Percentiles rank a stretch among this genome's conserved stretches.
phyloP scores from a whole-genome alignment of 2,113 vertebrate species.

The Amphiprion ocellaris region DNA sequence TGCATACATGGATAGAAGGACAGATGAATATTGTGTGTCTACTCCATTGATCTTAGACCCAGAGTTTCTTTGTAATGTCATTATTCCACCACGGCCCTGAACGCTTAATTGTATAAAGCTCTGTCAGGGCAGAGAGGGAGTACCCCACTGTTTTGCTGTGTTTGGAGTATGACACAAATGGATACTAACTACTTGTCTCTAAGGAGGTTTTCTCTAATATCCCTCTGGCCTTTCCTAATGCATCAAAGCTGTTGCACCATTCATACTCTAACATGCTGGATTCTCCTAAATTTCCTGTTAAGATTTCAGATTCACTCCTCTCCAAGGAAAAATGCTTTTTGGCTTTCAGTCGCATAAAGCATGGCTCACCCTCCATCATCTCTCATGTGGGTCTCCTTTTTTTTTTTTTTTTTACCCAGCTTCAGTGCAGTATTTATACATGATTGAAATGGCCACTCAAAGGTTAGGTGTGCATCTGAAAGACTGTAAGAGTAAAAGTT shows the following conservation, averaged over 20 bases:
- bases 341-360: not conserved
- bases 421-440: not conserved
- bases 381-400: conserved; percentile 7
- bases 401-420: not conserved
- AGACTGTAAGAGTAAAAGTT: too few species aligned
- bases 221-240: conserved; percentile 57
- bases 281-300: conserved; percentile 41
- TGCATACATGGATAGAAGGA: conserved; percentile 36
- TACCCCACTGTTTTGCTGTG: conserved; percentile 62
- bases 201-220: conserved; percentile 69
- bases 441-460: too few species aligned
- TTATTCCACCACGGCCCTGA: conserved; percentile 65
- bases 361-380: not conserved
- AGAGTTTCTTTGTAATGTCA: conserved; percentile 70
- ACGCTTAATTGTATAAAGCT: conserved; percentile 77
- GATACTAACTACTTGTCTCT: conserved; percentile 74
- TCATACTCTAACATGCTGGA: conserved; percentile 22
- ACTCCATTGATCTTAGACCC: conserved; percentile 64
- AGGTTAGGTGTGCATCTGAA: not conserved
- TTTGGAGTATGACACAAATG: conserved; percentile 79
- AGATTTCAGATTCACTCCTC: conserved; percentile 14
- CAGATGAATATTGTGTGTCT: conserved; percentile 69
- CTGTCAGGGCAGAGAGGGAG: conserved; percentile 57
- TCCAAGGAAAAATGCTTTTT: not conserved
- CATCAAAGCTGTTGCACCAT: conserved; percentile 42